These are phyloP conservation scores for Ceratothoa steindachneri DNA, from an alignment of 2,888 invertebrate species.

Conservation along the genomic window DNA sequence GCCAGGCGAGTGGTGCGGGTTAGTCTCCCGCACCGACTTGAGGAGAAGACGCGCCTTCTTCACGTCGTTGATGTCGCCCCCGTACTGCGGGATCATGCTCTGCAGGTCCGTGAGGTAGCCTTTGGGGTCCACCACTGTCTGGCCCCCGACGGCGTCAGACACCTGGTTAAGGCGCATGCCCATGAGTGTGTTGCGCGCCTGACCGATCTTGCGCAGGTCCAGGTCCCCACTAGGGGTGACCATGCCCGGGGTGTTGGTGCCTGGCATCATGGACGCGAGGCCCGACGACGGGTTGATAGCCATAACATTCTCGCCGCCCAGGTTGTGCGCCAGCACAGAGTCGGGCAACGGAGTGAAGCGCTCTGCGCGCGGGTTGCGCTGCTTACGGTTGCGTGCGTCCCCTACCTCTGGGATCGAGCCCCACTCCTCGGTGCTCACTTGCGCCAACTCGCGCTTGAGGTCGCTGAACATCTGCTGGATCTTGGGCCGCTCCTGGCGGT, in stretches of 20 bases:
- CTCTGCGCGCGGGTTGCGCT: conserved; percentile 84
- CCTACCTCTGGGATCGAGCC: conserved; percentile 96
- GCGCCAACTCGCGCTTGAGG: conserved; percentile 79
- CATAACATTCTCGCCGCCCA: conserved; percentile 73
- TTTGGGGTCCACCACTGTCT: conserved; percentile 99
- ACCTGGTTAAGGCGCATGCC: conserved; percentile 95
- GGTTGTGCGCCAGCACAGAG: conserved; percentile 80
- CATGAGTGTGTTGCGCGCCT: conserved; percentile 98
- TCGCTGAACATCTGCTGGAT: conserved; percentile 99
- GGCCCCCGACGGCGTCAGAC: conserved; percentile 96
- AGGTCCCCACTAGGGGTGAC: conserved; percentile 67
- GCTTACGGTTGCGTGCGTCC: conserved; percentile 94
- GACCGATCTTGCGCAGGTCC: conserved; percentile 96
- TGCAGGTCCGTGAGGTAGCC: conserved; percentile 99
- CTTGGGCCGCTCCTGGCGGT: conserved; percentile 95
- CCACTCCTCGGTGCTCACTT: conserved; percentile 91
- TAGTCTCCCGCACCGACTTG: conserved; percentile 92
- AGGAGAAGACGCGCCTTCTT: conserved; percentile 91
- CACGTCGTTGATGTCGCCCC: conserved; percentile 68
- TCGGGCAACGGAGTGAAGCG: conserved; percentile 94
- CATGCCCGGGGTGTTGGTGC: conserved; percentile 51
- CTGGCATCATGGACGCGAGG: conserved; percentile 48
- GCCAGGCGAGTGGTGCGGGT: conserved; percentile 98
- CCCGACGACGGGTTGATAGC: conserved; percentile 81
- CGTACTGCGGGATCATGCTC: conserved; percentile 98